These are phyloP conservation scores for Ranitomeya variabilis DNA, from an alignment of 2,113 vertebrate species.

Conservation along the genomic window DNA sequence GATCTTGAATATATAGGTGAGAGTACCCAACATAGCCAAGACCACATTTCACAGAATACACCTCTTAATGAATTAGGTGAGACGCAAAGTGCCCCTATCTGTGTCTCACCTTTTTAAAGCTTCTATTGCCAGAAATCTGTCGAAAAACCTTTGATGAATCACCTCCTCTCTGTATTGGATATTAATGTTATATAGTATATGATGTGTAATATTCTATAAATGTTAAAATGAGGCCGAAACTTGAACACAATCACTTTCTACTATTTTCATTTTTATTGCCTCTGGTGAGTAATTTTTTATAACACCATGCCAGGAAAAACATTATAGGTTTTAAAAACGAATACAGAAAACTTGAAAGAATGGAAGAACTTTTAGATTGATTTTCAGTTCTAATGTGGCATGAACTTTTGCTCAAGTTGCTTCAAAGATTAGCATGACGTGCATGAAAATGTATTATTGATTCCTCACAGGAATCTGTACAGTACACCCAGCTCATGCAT, in stretches of 20 bases:
- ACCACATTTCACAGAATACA: too few species aligned
- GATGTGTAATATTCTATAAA: too few species aligned
- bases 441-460: constrained; percentile 49
- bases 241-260: not conserved
- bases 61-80: too few species aligned
- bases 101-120: too few species aligned
- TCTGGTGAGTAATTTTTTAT: not conserved
- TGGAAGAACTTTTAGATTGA: constrained; percentile 14
- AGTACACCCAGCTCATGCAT: constrained; percentile 38
- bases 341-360: not conserved
- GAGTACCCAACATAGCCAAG: too few species aligned
- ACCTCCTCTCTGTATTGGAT: too few species aligned
- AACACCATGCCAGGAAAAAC: not conserved
- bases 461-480: constrained; percentile 35
- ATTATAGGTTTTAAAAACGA: not conserved
- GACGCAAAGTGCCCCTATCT: too few species aligned
- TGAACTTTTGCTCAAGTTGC: constrained; percentile 47
- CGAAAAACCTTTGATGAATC: too few species aligned
- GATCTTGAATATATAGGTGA: too few species aligned
- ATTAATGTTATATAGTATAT: too few species aligned
- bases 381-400: constrained; percentile 31
- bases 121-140: too few species aligned
- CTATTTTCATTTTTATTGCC: not conserved
- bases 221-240: too few species aligned
- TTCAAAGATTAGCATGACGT: constrained; percentile 37